A percentile compares a stretch with the other conserved stretches of the same genome.
Conservation (phyloP, 2,888 invertebrate species). For the Drosophila incognita region DNA sequence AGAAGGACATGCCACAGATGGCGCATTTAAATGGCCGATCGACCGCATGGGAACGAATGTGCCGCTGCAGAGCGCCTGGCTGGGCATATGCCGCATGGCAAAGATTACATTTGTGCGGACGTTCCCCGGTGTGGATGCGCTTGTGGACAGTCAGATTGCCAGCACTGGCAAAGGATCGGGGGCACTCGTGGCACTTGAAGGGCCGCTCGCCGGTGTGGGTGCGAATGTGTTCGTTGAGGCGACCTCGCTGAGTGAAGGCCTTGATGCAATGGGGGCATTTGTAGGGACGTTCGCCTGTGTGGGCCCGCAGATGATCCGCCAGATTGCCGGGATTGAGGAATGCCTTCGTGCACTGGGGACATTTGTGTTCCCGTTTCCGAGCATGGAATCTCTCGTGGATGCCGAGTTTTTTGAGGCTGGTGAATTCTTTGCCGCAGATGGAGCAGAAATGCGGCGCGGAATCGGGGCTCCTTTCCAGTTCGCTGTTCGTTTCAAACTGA, state of each 20-base stretch:
- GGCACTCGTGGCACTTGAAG: conserved; percentile 86
- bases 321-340: conserved; percentile 80
- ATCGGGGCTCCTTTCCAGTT: not conserved
- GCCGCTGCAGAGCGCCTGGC: conserved; percentile 31
- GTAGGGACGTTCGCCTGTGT: conserved; percentile 86
- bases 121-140: conserved; percentile 34
- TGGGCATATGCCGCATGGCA: conserved; percentile 42
- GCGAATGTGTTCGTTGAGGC: conserved; percentile 86
- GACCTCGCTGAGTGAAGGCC: conserved; percentile 86
- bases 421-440: conserved; percentile 82
- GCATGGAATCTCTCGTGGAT: conserved; percentile 36
- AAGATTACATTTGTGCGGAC: conserved; percentile 35
- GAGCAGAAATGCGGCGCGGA: conserved; percentile 85
- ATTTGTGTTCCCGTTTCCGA: conserved; percentile 27
- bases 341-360: conserved; percentile 29
- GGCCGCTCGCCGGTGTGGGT: conserved; percentile 86
- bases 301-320: conserved; percentile 86
- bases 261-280: conserved; percentile 86
- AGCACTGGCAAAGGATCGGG: conserved; percentile 65
- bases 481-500: conserved; percentile 9
- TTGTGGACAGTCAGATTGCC: conserved; percentile 39
- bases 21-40: conserved; percentile 33
- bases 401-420: conserved; percentile 83
- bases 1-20: conserved; percentile 31
- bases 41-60: conserved; percentile 25